Evolutionary conservation across 2,797 vertebrate genomes (phyloP), one percentile per base, ranked within the genome.

Genomic region (Pelobates cultripes): DNA sequence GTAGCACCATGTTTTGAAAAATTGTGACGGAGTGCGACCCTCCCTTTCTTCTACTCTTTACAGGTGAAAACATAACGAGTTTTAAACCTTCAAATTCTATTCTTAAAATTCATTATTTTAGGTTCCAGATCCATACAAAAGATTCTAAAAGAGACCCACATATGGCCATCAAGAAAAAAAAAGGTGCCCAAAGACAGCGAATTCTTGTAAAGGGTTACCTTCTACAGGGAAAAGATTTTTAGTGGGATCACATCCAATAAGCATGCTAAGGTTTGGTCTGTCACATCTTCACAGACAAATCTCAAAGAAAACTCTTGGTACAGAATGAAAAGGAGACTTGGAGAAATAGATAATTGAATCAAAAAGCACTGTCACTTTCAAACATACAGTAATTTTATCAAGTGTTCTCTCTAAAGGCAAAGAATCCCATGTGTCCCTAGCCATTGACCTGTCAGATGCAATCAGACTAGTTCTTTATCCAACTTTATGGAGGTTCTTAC

Each of bases 341-440:
- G 72, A 60, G 45, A 66, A 60, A 71, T 9, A 75, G 67, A 79
- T 79, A 84, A 79, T 75, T 71, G 77, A 84, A 79, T 79, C 77
- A 84, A 84, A 77, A 84, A 84, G 82, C 77, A 14, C 77, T 84
- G 82, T 84, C 82, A 76, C 77, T 84, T 75, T 84, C 82, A 75
- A 79, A 79, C 82, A 75, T 70, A 76, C 82, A 79, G 77, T 84
- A 79, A 84, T 84, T 84, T 84, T 67, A 79, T 84, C 77, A 76
- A 79, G 82, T 71, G 82, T 75, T 84, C 73, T 76, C 77, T 79
- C 77, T 75, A 72, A 79, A 84, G 74, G 77, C 73, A 84, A 75
- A 76, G 72, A 71, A 79, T 13, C 77, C 77, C 70, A 44, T 43
- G 73, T 66, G 45, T 71, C 75, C 78, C 77, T 75, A 70, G 77